Percentiles rank a stretch among this genome's conserved stretches.
These are phyloP conservation scores for Eilema depressum DNA, from an alignment of 2,888 invertebrate genomes.

Conservation along the genomic window DNA sequence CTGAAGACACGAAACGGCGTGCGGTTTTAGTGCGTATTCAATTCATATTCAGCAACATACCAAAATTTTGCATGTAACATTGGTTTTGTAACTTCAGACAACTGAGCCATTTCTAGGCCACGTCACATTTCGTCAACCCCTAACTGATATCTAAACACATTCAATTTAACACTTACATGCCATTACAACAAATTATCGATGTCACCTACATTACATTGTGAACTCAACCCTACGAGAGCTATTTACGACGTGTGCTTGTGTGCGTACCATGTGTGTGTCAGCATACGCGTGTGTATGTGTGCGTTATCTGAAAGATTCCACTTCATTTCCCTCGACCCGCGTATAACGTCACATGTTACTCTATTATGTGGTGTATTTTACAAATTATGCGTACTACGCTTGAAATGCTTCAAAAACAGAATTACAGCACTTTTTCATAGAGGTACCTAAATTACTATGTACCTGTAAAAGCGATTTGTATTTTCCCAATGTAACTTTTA, in stretches of 20 bases:
- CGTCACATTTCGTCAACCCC: slow-evolving; percentile 63
- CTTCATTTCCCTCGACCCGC: slow-evolving; percentile 85
- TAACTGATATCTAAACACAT: slow-evolving; percentile 66
- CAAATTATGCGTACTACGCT: slow-evolving; percentile 31
- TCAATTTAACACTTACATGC: slow-evolving; percentile 79
- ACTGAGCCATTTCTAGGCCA: slow-evolving; percentile 48
- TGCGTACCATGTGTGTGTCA: slow-evolving; percentile 41
- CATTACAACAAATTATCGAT: slow-evolving; percentile 83
- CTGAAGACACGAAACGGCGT: too few relatives aligned
- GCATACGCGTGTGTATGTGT: slow-evolving; percentile 65
- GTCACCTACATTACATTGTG: slow-evolving; percentile 82
- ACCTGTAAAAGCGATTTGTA: too few relatives aligned
- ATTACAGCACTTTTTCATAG: background rate
- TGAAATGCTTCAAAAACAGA: slow-evolving; percentile 12
- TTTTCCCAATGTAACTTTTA: too few relatives aligned
- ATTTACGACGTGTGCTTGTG: slow-evolving; percentile 40
- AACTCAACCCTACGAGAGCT: slow-evolving; percentile 70
- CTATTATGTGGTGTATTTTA: slow-evolving; percentile 40
- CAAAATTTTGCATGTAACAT: background rate
- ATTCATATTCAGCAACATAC: background rate
- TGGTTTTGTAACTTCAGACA: background rate
- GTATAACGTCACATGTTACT: slow-evolving; percentile 76
- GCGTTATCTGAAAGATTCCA: slow-evolving; percentile 86
- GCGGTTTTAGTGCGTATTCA: too few relatives aligned
- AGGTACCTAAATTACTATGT: too few relatives aligned